Base-by-base conservation (phyloP, 2,113 vertebrate species). In the Chamaetylas fuelleborni region DNA sequence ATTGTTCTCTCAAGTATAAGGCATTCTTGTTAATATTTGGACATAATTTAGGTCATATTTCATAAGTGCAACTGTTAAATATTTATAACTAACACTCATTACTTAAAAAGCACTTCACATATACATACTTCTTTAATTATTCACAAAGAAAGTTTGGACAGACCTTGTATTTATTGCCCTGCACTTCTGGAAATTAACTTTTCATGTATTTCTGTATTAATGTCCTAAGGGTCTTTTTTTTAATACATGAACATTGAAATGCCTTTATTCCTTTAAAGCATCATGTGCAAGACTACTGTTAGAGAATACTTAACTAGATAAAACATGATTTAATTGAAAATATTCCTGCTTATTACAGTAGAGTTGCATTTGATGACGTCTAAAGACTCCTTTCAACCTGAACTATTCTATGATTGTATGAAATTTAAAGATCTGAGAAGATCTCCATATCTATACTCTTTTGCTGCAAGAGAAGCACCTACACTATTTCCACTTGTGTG, bases 31-130 rank as follows among this genome's bases (percentile, higher is more conserved):
- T 97, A 98, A 98, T 91, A 96, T 96, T 97, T 97, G 80, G 81
- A 93, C 90, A 94, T 97, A 97, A 98, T 97, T 97, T 97, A 97
- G 92, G 86, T 90, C 80, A 94, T 93, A 97, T 97, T 98, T 97
- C 90, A 92, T 95, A 97, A 97, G 81, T 62, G 36, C 58, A 96
- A 89, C 60, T 95, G 65, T 97, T 97, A 97, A 98, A 98, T 98
- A 98, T 98, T 98, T 97, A 98, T 97, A 80, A 56, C 31, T 96
- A 64, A 81, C 94, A 73, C 58, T 98, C 87, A 97, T 97, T 97
- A 96, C 78, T 98, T 97, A 91, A 97, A 97, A 98, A 97, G 65
- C 95, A 95, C 81, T 96, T 97, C 90, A 96, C 57, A 85, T 97
- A 94, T 86, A 93, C 90, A 95, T 81, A 90, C 72, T 91, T 90